Base-by-base conservation (phyloP, 2,113 vertebrate species). In the Pluvialis apricaria region DNA sequence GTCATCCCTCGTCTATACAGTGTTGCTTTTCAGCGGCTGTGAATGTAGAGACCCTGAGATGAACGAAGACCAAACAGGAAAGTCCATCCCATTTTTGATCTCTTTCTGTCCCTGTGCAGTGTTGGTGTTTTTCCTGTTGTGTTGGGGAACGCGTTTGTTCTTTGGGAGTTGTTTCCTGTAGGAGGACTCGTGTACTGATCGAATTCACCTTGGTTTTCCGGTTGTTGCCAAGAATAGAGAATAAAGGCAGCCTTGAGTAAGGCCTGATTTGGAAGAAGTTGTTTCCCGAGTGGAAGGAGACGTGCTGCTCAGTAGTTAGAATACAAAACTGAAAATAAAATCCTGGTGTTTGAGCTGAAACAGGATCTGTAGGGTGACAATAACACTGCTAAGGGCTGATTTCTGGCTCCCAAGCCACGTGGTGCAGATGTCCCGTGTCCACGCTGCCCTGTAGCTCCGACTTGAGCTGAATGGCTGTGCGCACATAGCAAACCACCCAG, bases 81-180 rank as follows among this genome's bases (percentile, higher is more conserved):
- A 1, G 16, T 2, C 3, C 0, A 0, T 79, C 47, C 34, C 7
- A 3, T 31, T 49, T 36, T 0, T 16, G 15, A 18, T 28, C 11
- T 15, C 16, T 45, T 20, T 45, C 22, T 76, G 42, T 42, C 68
- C 40, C 36, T 34, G 6, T 0, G 19, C 57, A 45, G 38, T 24
- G 60, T 58, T n/a, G 10, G 20, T 21, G 20, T 21, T 54, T 32
- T 91, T 95, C 80, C 91, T 75, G 69, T 72, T 51, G 51, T 52
- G 70, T 21, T 64, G 83, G 40, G 44, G 51, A 54, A 8, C 15
- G 10, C 2, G 0, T 70, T 66, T 61, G 19, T 62, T 42, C 40
- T 62, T 24, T 34, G 69, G 24, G 70, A 78, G 18, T 20, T 44
- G n/a, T 76, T 95, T 95, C 91, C 94, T 84, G 55, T 9, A 3